phyloP scores from a whole-genome alignment of 1,140 invertebrate species.

The Drosophila equinoxialis region DNA sequence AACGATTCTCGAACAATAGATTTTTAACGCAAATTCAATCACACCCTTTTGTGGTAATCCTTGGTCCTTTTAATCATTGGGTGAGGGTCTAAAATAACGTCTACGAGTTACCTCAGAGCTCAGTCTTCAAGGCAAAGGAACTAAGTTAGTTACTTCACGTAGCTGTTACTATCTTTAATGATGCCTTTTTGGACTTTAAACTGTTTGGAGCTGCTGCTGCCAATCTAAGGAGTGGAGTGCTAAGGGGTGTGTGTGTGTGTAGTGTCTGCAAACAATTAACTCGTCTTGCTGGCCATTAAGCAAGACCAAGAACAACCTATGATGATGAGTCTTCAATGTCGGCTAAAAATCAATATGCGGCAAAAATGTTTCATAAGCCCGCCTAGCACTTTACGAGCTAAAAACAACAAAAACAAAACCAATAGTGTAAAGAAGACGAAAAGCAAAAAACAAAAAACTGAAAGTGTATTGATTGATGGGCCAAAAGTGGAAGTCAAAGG shows the following conservation, averaged over 20 bases:
- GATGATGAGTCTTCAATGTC: constrained; percentile 27
- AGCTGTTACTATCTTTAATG: background rate
- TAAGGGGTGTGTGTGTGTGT: background rate
- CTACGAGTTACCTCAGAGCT: no score
- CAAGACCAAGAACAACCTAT: constrained; percentile 4
- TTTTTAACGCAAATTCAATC: no score
- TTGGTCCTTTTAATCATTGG: no score
- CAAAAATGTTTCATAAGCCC: constrained; percentile 35
- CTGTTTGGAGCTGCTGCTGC: background rate
- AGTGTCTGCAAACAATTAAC: constrained; percentile 68
- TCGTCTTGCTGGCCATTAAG: constrained; percentile 72
- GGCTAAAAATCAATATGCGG: constrained; percentile 56
- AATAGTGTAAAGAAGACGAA: constrained; percentile 3
- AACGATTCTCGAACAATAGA: no score
- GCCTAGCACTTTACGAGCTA: constrained; percentile 51
- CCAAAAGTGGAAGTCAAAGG: constrained; percentile 54
- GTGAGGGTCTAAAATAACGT: no score
- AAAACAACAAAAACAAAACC: constrained; percentile 17
- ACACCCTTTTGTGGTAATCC: no score
- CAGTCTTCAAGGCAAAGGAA: background rate
- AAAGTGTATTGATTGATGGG: constrained; percentile 82
- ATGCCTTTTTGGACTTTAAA: constrained; percentile 2
- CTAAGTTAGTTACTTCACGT: background rate
- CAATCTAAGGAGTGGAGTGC: constrained; percentile 40
- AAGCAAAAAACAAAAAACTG: constrained; percentile 58